These are phyloP conservation scores for Pachydiplax longipennis DNA, from an alignment of 2,888 invertebrate species.

Conservation along the genomic window DNA sequence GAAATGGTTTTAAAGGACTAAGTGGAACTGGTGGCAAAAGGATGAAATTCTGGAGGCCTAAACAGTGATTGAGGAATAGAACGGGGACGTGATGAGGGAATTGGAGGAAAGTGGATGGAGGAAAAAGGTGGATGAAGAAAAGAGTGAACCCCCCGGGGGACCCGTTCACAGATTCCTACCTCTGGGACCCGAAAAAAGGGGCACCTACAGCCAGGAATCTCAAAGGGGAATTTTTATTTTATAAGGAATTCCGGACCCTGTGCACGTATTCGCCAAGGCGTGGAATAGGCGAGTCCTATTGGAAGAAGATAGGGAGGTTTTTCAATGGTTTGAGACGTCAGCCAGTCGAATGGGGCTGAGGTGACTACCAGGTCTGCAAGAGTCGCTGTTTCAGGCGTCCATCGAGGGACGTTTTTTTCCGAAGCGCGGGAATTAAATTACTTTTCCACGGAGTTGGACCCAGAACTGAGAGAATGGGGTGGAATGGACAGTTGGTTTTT, in stretches of 20 bases:
- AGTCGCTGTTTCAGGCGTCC: slow-evolving; percentile 25
- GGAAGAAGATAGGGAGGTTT: slow-evolving; percentile 12
- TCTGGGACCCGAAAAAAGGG: background rate
- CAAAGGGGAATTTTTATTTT: background rate
- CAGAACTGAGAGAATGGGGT: too few relatives aligned
- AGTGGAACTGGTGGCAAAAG: too few relatives aligned
- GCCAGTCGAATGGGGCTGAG: background rate
- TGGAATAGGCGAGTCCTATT: background rate
- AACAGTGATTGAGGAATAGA: background rate
- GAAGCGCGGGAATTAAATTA: slow-evolving; percentile 5
- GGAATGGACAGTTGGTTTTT: too few relatives aligned
- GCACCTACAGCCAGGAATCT: slow-evolving; percentile 18
- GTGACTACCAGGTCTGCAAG: background rate
- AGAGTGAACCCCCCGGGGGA: background rate
- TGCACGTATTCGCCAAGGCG: background rate
- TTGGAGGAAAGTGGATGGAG: background rate
- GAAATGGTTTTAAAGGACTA: too few relatives aligned
- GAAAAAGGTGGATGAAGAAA: background rate
- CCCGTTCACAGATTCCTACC: background rate
- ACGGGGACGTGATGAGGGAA: background rate
- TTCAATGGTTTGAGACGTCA: slow-evolving; percentile 19
- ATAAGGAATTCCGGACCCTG: background rate
- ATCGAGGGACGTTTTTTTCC: background rate
- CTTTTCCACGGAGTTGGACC: background rate
- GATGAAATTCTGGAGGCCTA: too few relatives aligned